Percentiles rank a stretch among this genome's conserved stretches.
phyloP scores from a whole-genome alignment of 2,797 vertebrate genomes.

The Notamacropus eugenii region DNA sequence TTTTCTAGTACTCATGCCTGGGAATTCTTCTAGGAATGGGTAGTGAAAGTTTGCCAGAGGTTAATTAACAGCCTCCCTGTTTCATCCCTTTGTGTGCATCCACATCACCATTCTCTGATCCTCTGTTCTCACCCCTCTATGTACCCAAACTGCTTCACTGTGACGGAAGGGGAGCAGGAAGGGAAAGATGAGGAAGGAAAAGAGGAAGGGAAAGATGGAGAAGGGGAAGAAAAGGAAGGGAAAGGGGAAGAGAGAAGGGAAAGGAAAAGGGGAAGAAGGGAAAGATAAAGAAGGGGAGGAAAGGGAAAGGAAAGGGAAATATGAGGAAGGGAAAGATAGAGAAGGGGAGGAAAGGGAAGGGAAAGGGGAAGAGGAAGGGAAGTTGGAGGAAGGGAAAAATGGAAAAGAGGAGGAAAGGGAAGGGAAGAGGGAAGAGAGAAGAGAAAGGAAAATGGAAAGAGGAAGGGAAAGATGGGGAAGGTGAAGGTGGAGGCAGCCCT shows the following conservation, averaged over 20 bases:
- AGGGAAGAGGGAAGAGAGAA: not conserved
- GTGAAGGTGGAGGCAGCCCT: not conserved
- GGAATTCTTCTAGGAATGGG: conserved; percentile 54
- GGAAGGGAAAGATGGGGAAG: not conserved
- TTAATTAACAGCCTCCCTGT: not conserved
- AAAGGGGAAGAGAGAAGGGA: too few relatives aligned
- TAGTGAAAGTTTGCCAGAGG: conserved; percentile 33
- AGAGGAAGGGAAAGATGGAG: not conserved
- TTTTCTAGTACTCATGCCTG: not conserved
- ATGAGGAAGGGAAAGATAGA: not conserved
- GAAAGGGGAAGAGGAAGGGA: not conserved
- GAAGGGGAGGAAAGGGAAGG: not conserved
- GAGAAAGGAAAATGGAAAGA: not conserved
- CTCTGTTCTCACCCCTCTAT: not conserved
- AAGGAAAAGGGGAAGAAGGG: not conserved
- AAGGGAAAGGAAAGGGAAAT: not conserved
- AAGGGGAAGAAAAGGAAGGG: too few relatives aligned
- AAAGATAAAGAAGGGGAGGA: too few relatives aligned
- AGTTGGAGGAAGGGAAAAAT: not conserved
- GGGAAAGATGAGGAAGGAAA: too few relatives aligned
- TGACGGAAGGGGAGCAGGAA: not conserved
- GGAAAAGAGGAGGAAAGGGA: not conserved
- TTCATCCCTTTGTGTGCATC: not conserved
- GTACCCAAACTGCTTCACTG: not conserved
- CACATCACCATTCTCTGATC: not conserved